Percentiles rank a stretch among this genome's conserved stretches.
These are phyloP conservation scores for Potamarius usumacintae DNA, from an alignment of 2,113 vertebrate species.

Conservation along the genomic window DNA sequence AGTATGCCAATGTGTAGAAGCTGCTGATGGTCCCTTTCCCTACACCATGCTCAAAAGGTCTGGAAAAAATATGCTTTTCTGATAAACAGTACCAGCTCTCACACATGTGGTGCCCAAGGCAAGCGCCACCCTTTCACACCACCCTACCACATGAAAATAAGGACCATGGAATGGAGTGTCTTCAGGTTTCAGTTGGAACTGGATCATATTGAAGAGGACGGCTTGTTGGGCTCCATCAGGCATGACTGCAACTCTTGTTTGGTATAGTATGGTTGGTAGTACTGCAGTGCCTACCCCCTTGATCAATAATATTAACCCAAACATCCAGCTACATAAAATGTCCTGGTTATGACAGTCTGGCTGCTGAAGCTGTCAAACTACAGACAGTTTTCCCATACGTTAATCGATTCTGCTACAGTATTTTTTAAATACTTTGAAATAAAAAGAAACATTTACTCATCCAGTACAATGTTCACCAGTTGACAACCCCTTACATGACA, in stretches of 20 bases:
- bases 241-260: neutral
- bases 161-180: neutral
- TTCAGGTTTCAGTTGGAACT: neutral
- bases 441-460: neutral
- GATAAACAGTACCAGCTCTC: neutral
- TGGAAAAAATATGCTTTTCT: neutral
- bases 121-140: neutral
- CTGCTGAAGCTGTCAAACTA: neutral
- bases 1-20: neutral
- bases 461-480: neutral
- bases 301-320: neutral
- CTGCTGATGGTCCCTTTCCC: neutral
- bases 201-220: neutral
- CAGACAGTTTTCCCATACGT: neutral
- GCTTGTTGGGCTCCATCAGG: neutral
- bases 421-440: neutral
- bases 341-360: neutral
- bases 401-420: neutral
- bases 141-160: neutral
- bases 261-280: neutral
- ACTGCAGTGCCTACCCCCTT: neutral
- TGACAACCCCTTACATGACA: neutral
- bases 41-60: neutral
- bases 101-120: neutral
- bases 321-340: neutral